Evolutionary conservation across 2,797 vertebrate species (phyloP).

Genomic region (Sebastes kiyomatsui): DNA sequence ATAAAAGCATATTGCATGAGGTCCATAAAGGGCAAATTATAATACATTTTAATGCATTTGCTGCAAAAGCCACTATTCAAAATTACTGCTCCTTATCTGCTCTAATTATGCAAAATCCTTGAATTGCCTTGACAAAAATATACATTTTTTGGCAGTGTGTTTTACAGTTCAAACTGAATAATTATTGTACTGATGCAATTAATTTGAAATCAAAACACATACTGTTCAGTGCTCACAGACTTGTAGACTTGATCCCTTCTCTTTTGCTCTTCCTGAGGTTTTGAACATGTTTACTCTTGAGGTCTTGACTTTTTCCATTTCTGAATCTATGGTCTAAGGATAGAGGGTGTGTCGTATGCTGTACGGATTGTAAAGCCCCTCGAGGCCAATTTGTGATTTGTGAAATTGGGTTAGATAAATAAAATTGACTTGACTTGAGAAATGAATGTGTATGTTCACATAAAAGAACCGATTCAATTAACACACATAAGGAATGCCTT

Average conservation of each 20-base stretch:
- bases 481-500: too few relatives aligned
- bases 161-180: not conserved
- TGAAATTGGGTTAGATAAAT: not conserved
- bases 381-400: not conserved
- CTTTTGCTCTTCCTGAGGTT: not conserved
- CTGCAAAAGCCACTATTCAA: not conserved
- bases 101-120: not conserved
- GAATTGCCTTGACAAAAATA: not conserved
- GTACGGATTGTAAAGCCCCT: not conserved
- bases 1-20: not conserved
- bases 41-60: not conserved
- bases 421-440: not conserved
- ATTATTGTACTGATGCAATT: not conserved
- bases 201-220: not conserved
- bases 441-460: not conserved
- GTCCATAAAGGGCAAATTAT: not conserved
- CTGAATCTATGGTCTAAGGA: not conserved
- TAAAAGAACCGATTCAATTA: not conserved
- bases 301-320: not conserved
- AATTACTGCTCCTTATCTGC: not conserved
- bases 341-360: not conserved
- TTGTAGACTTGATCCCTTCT: not conserved
- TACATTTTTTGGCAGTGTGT: not conserved
- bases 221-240: not conserved
- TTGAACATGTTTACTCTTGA: not conserved